phyloP scores from a whole-genome alignment of 2,888 invertebrate species.

The Synergus laeviventris region DNA sequence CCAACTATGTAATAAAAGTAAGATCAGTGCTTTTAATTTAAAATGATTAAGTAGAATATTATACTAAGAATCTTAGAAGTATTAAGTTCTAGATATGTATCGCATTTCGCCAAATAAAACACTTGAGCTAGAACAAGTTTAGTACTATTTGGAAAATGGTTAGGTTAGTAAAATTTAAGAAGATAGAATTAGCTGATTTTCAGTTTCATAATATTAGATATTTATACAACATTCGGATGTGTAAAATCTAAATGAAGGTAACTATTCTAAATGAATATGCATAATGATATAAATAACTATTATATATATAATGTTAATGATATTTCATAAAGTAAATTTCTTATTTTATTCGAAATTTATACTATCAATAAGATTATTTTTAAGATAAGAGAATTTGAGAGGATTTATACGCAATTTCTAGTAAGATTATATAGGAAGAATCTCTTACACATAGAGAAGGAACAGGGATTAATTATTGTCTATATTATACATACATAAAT shows the following conservation, averaged over 20 bases:
- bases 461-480: constrained; percentile 65
- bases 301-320: neutral
- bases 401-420: constrained; percentile 25
- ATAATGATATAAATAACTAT: constrained; percentile 8
- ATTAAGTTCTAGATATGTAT: constrained; percentile 35
- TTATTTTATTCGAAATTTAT: neutral
- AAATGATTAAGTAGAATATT: constrained; percentile 30
- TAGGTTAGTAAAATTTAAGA: too few relatives aligned
- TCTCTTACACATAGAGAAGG: constrained; percentile 58
- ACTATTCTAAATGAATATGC: constrained; percentile 8
- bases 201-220: constrained; percentile 11
- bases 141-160: too few relatives aligned
- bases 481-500: constrained; percentile 61
- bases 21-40: constrained; percentile 38
- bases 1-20: constrained; percentile 28
- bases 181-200: too few relatives aligned
- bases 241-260: constrained; percentile 8
- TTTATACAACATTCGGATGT: constrained; percentile 10
- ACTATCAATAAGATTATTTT: neutral
- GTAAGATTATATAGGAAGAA: constrained; percentile 49
- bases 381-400: neutral
- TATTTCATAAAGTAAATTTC: neutral
- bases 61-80: constrained; percentile 24
- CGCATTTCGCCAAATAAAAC: constrained; percentile 19
- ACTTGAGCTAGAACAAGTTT: neutral